A percentile compares a stretch with the other conserved stretches of the same genome.
These are phyloP conservation scores for Microcebus jonahi DNA, from an alignment of 2,113 vertebrate genomes.

Conservation along the genomic window DNA sequence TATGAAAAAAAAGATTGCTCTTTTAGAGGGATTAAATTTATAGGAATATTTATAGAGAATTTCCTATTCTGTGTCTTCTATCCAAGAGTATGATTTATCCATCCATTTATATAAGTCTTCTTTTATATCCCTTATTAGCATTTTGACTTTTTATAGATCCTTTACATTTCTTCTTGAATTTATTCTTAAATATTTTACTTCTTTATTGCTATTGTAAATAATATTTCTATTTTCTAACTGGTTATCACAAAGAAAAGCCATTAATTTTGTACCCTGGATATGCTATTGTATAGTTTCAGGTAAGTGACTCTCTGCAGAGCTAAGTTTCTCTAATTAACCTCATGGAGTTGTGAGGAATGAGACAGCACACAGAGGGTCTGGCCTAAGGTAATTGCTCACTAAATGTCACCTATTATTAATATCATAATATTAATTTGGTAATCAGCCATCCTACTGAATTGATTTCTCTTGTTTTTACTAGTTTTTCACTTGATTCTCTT, in stretches of 20 bases:
- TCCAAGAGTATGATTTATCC: not conserved
- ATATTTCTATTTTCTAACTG: not conserved
- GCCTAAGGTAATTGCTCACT: not conserved
- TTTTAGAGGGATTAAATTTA: not conserved
- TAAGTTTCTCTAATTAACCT: not conserved
- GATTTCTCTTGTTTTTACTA: not conserved
- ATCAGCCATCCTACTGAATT: not conserved
- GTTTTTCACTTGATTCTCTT: not conserved
- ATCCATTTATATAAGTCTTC: not conserved
- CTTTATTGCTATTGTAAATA: not conserved
- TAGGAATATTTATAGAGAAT: not conserved
- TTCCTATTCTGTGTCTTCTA: not conserved
- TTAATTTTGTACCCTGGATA: not conserved
- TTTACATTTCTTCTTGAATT: not conserved
- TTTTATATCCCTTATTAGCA: not conserved
- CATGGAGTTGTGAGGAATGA: not conserved
- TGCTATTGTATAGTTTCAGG: not conserved
- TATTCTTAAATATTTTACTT: constrained; percentile 1
- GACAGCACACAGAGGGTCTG: not conserved
- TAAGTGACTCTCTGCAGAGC: not conserved
- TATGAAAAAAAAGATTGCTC: not conserved
- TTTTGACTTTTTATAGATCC: not conserved
- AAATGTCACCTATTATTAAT: not conserved
- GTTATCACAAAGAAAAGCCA: not conserved
- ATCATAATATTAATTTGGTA: not conserved